Evolutionary conservation across 2,113 vertebrate genomes (phyloP), one percentile per base, ranked within the genome.

Genomic region (Takifugu flavidus): DNA sequence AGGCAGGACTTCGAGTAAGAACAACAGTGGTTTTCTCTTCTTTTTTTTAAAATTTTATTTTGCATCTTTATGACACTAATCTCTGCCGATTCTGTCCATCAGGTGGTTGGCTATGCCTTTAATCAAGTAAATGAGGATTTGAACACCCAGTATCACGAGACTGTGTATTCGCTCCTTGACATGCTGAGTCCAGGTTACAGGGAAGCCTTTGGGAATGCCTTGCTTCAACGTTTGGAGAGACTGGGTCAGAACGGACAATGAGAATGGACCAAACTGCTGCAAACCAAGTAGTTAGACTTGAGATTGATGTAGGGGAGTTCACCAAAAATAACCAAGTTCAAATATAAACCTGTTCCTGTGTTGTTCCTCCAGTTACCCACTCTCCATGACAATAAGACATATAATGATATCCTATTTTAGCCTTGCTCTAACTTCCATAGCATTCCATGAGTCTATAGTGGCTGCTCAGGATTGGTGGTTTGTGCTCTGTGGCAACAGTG

Each of bases 141-240:
- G 68, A 91, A 85, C 77, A 92, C 89, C 26, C 95, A 94, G 2
- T 98, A 96, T 84, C 94, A 99, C 1, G 96, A 99, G 84, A 98
- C 95, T 1, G 92, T 98, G 74, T 99, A 99, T 86, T 99, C 97
- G 0, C 88, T 99, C 59, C 78, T 99, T 88, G 97, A 99, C 67
- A 92, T 91, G 0, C 91, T 99, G 74, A 99, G 97, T 87, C 96
- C 95, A 0, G 95, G 95, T 0, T 99, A 99, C 87, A 93, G 96
- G 70, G 93, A 98, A 58, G 95, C 97, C 3, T 99, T 99, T 62
- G 96, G 95, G 62, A 98, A 96, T 1, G 97, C 96, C 8, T 83
- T 99, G 8, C 93, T 99, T 39, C 94, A 94, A 82, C 92, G 95
- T 82, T 89, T 99, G 20, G 97, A 99, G 86, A 93, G 89, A 61